Evolutionary conservation across 2,113 vertebrate species (phyloP).

Genomic region (Oxygymnocypris stewartii): DNA sequence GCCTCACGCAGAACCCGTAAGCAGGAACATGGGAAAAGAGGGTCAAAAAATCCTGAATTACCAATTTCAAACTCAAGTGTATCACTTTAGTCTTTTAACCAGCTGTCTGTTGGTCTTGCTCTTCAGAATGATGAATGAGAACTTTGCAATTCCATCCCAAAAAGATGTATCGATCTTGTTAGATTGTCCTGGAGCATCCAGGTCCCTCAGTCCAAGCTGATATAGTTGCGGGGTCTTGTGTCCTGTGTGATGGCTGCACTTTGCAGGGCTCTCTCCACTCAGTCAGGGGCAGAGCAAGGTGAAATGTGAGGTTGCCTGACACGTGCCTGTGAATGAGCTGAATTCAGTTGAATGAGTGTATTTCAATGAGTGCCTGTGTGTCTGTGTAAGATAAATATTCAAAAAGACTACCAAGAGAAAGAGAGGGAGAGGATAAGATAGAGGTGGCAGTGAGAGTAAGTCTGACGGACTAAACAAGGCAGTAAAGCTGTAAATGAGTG

Average conservation of each 20-base stretch:
- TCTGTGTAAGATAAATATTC: constrained; percentile 30
- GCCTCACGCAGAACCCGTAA: constrained; percentile 57
- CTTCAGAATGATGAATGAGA: constrained; percentile 46
- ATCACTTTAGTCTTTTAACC: constrained; percentile 37
- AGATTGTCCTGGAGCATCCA: constrained; percentile 23
- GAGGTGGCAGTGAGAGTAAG: constrained; percentile 61
- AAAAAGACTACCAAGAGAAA: constrained; percentile 46
- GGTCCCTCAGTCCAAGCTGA: constrained; percentile 47
- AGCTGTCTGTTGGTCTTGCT: constrained; percentile 47
- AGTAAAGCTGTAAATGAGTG: constrained; percentile 64
- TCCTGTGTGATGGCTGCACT: constrained; percentile 60
- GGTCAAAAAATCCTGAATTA: constrained; percentile 38
- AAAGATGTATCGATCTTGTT: constrained; percentile 53
- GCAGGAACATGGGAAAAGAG: constrained; percentile 45
- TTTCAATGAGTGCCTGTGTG: constrained; percentile 55
- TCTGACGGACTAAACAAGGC: constrained; percentile 63
- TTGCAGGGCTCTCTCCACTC: constrained; percentile 52
- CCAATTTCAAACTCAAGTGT: not conserved
- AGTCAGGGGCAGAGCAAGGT: constrained; percentile 54
- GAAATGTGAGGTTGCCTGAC: constrained; percentile 62
- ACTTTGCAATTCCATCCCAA: constrained; percentile 60
- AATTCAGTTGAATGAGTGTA: constrained; percentile 60
- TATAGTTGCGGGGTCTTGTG: constrained; percentile 57
- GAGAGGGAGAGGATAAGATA: constrained; percentile 45
- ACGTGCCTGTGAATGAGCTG: constrained; percentile 70